Evolutionary conservation across 2,888 invertebrate genomes (phyloP), one percentile per base, ranked within the genome.

Genomic region (Acanthosepion esculentum): DNA sequence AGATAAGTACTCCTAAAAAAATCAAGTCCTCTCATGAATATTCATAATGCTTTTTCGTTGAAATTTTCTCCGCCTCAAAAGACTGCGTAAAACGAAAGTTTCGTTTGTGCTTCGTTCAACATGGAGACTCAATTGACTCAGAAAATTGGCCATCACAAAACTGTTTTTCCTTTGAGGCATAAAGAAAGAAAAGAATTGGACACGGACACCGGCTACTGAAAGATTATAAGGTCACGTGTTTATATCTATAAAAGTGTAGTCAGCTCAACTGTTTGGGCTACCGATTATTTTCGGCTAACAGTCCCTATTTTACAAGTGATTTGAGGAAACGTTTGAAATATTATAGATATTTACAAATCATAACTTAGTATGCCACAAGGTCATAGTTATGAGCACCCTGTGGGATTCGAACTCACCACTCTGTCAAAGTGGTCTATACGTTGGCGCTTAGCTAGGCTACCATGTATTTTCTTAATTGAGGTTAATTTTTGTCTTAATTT

Each of bases 61-160:
- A 23, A 78, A 78, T 78, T 78, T 33, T 78, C 78, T 33, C 18
- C 78, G n/a, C n/a, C 6, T 78, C 78, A 78, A 78, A 78, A n/a
- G 78, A 78, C 15, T 23, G n/a, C 78, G 3, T 15, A 10, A 78
- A 33, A 33, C 78, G 78, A 18, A 78, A 2, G n/a, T 78, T 78
- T 78, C n/a, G 78, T n/a, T 78, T 78, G n/a, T 78, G 78, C 12
- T 33, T n/a, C 78, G n/a, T n/a, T n/a, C 23, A n/a, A 78, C 78
- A n/a, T 78, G 78, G 78, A 78, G n/a, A 78, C 78, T 78, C 78
- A 78, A 78, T n/a, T 78, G 78, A n/a, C n/a, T n/a, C n/a, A n/a
- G 78, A 78, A 78, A 78, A 78, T 78, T 78, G 78, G n/a, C n/a
- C 78, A 78, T 78, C 78, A 78, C 78, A 78, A 78, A 78, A n/a